phyloP scores from a whole-genome alignment of 2,797 vertebrate genomes.

The Gadopsis bispinosus region DNA sequence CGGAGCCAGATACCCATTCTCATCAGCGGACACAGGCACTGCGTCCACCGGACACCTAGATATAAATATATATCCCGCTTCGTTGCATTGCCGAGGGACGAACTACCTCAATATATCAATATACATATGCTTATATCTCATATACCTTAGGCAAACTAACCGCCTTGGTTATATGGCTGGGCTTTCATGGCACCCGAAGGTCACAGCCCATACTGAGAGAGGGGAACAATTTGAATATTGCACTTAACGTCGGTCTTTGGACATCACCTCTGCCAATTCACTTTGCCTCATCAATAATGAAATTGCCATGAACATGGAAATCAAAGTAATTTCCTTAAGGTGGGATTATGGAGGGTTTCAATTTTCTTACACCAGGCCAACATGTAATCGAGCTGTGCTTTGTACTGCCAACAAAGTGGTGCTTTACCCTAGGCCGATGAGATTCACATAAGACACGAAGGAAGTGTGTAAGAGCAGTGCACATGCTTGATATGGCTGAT shows the following conservation, averaged over 20 bases:
- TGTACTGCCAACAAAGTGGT: conserved; percentile 62
- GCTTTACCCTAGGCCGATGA: conserved; percentile 58
- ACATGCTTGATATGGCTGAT: conserved; percentile 74
- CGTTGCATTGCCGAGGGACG: conserved; percentile 81
- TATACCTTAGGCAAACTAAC: conserved; percentile 79
- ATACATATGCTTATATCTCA: conserved; percentile 84
- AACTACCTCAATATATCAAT: conserved; percentile 85
- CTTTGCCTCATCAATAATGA: conserved; percentile 82
- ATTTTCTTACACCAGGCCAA: conserved; percentile 65
- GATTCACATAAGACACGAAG: conserved; percentile 48
- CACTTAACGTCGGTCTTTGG: conserved; percentile 78
- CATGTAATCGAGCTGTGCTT: conserved; percentile 57
- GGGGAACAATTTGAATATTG: conserved; percentile 81
- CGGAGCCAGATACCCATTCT: conserved; percentile 78
- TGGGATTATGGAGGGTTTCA: conserved; percentile 70
- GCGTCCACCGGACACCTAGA: conserved; percentile 79
- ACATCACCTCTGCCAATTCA: conserved; percentile 77
- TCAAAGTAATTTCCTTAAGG: conserved; percentile 78
- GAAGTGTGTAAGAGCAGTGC: conserved; percentile 50
- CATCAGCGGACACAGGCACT: conserved; percentile 82
- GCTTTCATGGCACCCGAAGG: conserved; percentile 80
- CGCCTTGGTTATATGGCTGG: conserved; percentile 73
- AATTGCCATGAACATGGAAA: conserved; percentile 74
- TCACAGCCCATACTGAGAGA: conserved; percentile 75
- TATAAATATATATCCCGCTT: conserved; percentile 79